Evolutionary conservation across 2,888 invertebrate species (phyloP), one percentile per base, ranked within the genome.

Genomic region (Himalopsyche kuldschensis): DNA sequence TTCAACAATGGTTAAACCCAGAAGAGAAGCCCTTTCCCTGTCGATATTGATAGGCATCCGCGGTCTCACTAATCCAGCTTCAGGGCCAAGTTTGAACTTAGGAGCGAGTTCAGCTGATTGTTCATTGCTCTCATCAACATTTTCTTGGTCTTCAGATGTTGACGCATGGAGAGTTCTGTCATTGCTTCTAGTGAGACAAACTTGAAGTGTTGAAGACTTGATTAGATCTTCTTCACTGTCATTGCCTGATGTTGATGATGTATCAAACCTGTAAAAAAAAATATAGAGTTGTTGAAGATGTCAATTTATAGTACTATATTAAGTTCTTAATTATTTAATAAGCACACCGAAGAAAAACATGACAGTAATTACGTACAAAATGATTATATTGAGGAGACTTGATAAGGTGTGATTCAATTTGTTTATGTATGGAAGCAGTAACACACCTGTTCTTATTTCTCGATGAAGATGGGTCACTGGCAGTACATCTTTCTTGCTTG

Each of bases 171-270:
- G 75, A 11, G 85, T 86, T 63, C 82, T 80, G 63, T 86, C 86
- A 69, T 84, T 85, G 48, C 85, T 86, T 46, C 81, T 81, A 30
- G 78, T 81, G 32, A 85, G 41, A 41, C 81, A 75, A 20, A 77
- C 41, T 32, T 82, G 82, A 11, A 84, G 35, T 11, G 47, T 30
- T 10, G 82, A 79, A 15, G 76, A 80, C 75, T 83, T 85, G 10
- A 20, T 81, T n/a, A 78, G 55, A 79, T 94, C 93, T 87, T 95
- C 94, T 89, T 95, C 95, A 87, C 94, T 95, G 87, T 95, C 95
- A 86, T 93, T 93, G 87, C 93, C 94, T 75, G 93, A 93, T 0
- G 94, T 93, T 1, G 93, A 93, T 30, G 93, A 93, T 75, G 93
- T 93, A 88, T 93, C 93, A 86, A 92, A 93, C 87, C 92, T 92